Base-by-base conservation (phyloP, 53 echinoderm and acorn worm species). In the Antedon mediterranea region DNA sequence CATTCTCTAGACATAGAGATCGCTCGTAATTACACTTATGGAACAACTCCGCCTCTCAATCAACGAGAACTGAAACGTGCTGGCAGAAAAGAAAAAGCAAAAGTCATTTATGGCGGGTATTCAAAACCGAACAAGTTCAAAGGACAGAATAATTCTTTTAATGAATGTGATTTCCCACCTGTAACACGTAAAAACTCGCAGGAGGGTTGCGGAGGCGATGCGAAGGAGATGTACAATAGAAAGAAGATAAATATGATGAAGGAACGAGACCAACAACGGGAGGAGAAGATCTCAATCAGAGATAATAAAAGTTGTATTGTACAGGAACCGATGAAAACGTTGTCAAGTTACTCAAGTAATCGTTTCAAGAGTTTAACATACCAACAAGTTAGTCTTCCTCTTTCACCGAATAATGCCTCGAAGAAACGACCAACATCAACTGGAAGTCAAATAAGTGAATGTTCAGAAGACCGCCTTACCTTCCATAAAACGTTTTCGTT, bases 401-500 rank as follows among this genome's bases (percentile, higher is more conserved):
- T 75, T 32, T 85, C 88, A 18, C 88, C 83, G 11, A 71, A 77
- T 5, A 75, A 34, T 7, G 43, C 84, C 0, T 4, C 32, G 30
- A 43, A 28, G 14, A 73, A 14, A 30, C 82, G 82, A 78, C 34
- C 75, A 32, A 91, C 71, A 9, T 85, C 88, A 43, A 77, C 79
- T 29, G 81, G 81, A 30, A 43, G 77, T 31, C 72, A 72, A 23
- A 76, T 83, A 43, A 14, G 42, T 72, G 77, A 86, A 34, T 91
- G 88, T 78, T 81, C 91, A n/a, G 72, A 78, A 4, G 97, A 97
- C 70, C 82, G 97, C 70, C 32, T 92, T 0, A 81, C 77, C 9
- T 97, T 97, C 76, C 89, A 97, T 79, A 82, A 83, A 30, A 97
- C 90, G 27, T 97, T 97, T 76, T 92, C 97, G 7, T 82, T 83